Conservation (phyloP, 2,888 invertebrate genomes). For the Plemyria rubiginata region DNA sequence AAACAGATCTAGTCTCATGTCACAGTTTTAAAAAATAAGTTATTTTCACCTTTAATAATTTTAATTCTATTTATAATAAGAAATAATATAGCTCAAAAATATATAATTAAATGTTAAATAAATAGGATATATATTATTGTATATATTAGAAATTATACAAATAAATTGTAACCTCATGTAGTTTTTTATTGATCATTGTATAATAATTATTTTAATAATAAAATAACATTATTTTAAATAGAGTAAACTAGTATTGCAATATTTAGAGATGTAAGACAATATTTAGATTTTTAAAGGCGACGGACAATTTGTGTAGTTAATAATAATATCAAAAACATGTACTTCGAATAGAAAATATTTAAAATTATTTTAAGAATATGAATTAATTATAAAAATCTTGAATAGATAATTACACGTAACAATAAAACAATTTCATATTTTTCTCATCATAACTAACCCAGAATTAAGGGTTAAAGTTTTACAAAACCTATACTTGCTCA, state of each 20-base stretch:
- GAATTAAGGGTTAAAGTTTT: too few species aligned
- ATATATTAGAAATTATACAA: slow-evolving; percentile 30
- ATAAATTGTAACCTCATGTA: slow-evolving; percentile 31
- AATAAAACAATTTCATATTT: slow-evolving; percentile 13
- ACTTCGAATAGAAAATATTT: neutral
- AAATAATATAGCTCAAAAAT: slow-evolving; percentile 38
- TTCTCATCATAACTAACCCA: neutral
- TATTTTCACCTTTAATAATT: slow-evolving; percentile 53
- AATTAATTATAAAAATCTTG: neutral
- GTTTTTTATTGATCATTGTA: slow-evolving; percentile 18
- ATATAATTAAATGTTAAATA: slow-evolving; percentile 41
- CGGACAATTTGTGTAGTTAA: neutral
- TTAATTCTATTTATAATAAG: slow-evolving; percentile 45
- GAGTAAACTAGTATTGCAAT: neutral
- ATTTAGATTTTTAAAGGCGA: slow-evolving; percentile 1
- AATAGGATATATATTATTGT: slow-evolving; percentile 17
- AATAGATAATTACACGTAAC: neutral
- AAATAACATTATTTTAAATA: slow-evolving; percentile 5
- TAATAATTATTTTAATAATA: slow-evolving; percentile 25
- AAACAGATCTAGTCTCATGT: slow-evolving; percentile 82
- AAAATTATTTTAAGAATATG: neutral
- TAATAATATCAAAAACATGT: neutral
- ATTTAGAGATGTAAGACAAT: neutral
- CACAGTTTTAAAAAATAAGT: slow-evolving; percentile 82
- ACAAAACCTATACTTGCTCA: too few species aligned